These are phyloP conservation scores for Caenorhabditis zanzibari DNA, from an alignment of 2,888 invertebrate genomes.

Conservation along the genomic window DNA sequence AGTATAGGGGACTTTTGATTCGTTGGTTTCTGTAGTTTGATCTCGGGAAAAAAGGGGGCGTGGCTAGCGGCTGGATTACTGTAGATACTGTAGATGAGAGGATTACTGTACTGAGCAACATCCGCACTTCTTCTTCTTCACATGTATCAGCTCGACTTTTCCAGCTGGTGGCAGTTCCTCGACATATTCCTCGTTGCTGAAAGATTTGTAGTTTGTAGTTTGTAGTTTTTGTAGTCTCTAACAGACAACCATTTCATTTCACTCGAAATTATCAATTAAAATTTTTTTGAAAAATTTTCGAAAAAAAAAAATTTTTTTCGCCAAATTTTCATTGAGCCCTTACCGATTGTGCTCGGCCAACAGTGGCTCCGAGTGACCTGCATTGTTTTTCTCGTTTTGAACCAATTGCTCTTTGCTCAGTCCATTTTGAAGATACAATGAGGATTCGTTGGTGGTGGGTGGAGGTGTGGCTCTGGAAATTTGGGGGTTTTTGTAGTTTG, in stretches of 20 bases:
- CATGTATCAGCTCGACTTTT: slow-evolving; percentile 74
- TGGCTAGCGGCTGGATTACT: slow-evolving; percentile 23
- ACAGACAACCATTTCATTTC: background rate
- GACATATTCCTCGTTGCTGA: slow-evolving; percentile 56
- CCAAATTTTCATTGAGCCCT: background rate
- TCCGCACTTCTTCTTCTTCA: slow-evolving; percentile 78
- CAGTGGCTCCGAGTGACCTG: slow-evolving; percentile 61
- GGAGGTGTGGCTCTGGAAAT: slow-evolving; percentile 47
- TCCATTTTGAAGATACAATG: slow-evolving; percentile 72
- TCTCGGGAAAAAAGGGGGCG: slow-evolving; percentile 18
- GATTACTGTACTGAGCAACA: slow-evolving; percentile 77
- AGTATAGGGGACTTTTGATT: slow-evolving; percentile 13
- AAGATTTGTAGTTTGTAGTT: slow-evolving; percentile 1
- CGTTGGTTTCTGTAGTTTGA: slow-evolving; percentile 30
- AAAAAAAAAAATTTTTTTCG: background rate
- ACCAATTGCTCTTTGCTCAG: slow-evolving; percentile 75
- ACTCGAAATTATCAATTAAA: background rate
- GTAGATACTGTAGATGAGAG: no score
- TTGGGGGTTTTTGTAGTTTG: background rate
- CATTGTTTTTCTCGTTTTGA: slow-evolving; percentile 69
- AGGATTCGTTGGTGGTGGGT: slow-evolving; percentile 64
- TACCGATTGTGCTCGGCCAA: slow-evolving; percentile 63
- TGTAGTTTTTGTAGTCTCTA: slow-evolving; percentile 4
- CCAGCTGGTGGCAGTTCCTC: slow-evolving; percentile 75
- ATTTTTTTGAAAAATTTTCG: background rate